These are phyloP conservation scores for Cacoxenus indagator DNA, from an alignment of 2,888 invertebrate genomes.

Conservation along the genomic window DNA sequence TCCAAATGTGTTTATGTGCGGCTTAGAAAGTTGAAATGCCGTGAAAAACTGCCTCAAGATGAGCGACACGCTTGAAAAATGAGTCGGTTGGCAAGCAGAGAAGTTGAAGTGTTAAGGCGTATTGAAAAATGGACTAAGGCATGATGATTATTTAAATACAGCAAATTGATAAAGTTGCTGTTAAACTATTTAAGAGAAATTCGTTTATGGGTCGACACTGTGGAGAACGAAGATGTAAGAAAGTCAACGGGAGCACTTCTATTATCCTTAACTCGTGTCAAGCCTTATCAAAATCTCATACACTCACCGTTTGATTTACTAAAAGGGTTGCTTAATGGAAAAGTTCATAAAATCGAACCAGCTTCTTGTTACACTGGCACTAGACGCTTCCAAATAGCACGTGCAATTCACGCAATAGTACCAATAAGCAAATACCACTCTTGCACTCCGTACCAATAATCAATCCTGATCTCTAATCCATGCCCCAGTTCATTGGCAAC, in stretches of 20 bases:
- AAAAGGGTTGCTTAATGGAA: background rate
- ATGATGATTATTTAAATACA: background rate
- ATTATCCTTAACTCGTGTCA: background rate
- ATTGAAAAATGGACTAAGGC: background rate
- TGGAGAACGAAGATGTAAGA: too few species aligned
- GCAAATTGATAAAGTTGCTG: too few species aligned
- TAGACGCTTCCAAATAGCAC: constrained; percentile 51
- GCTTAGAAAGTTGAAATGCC: background rate
- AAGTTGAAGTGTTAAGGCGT: background rate
- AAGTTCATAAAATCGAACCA: background rate
- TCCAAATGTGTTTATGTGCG: constrained; percentile 12
- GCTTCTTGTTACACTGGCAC: background rate
- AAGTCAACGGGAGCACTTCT: too few species aligned
- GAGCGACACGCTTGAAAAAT: background rate
- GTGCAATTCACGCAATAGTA: constrained; percentile 58
- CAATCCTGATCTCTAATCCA: background rate
- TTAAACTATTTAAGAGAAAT: too few species aligned
- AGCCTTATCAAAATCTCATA: background rate
- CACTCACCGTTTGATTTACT: background rate
- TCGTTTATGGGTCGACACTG: too few species aligned
- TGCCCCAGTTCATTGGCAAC: background rate
- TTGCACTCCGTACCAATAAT: constrained; percentile 10
- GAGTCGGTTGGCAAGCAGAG: background rate
- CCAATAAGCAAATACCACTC: constrained; percentile 58
- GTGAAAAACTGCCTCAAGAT: background rate